Base-by-base conservation (phyloP, 2,113 vertebrate genomes). In the Gambusia affinis region DNA sequence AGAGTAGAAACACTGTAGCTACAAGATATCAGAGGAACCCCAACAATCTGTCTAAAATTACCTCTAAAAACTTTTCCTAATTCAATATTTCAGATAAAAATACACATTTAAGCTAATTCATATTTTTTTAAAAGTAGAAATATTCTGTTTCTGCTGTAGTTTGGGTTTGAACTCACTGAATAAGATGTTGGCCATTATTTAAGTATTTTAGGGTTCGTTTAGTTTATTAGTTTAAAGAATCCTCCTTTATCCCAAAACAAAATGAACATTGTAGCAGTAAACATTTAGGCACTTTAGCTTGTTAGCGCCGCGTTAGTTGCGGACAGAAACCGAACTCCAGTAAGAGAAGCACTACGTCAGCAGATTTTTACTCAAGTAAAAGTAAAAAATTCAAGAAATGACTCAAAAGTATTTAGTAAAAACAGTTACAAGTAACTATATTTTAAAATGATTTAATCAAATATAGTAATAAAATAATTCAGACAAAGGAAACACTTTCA, bases 1-100 rank as follows among this genome's bases (percentile, higher is more conserved):
- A 51, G 63, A 81, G 29, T 10, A 70, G 64, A 61, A 73, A 79
- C 75, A 67, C 63, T 28, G 15, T 72, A 22, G 57, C 67, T 73
- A 66, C 61, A 19, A 72, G 51, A 68, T 30, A 76, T 72, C 66
- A 28, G 30, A 72, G 62, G 17, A 67, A 65, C 65, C 64, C 14
- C 8, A 60, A 65, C 54, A 66, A 54, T 27, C 69, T 60, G 70
- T 62, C 77, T 67, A 30, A 67, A 67, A 11, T 35, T 39, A 24
- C 61, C 14, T 64, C 65, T 44, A 75, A 44, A 60, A 63, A 62
- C 79, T 31, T 29, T 73, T 35, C 12, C 22, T 15, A 65, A 65
- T 2, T 78, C 75, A 51, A 22, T n/a, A 4, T 57, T 35, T 19
- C 29, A 30, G 60, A 30, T 6, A 39, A 17, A 42, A 39, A 64